phyloP scores from a whole-genome alignment of 2,797 vertebrate genomes.

The Rhynchonycteris naso region DNA sequence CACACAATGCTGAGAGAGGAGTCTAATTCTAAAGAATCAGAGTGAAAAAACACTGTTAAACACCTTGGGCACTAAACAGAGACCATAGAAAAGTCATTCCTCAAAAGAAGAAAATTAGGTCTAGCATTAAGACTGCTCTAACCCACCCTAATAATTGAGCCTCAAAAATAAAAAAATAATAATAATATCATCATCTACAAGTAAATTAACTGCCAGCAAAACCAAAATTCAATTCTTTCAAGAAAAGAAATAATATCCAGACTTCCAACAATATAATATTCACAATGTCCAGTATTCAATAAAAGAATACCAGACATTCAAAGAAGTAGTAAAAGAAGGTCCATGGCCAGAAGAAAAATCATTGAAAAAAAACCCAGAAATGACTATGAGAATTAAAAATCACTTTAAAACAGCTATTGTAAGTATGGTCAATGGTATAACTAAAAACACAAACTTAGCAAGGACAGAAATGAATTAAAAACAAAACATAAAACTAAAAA shows the following conservation, averaged over 20 bases:
- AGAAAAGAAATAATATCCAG: constrained; percentile 1
- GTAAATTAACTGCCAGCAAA: constrained; percentile 12
- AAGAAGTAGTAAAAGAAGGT: not conserved
- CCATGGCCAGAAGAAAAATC: not conserved
- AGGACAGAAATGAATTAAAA: not conserved
- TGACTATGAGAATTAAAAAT: not conserved
- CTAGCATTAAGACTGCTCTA: not conserved
- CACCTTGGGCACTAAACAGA: not conserved
- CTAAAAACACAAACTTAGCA: constrained; percentile 37
- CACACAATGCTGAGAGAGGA: not conserved
- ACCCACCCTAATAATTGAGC: not conserved
- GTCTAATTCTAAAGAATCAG: not conserved
- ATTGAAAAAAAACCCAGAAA: constrained; percentile 37
- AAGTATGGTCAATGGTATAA: constrained; percentile 18
- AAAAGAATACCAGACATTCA: not conserved
- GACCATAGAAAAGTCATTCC: not conserved
- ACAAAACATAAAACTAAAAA: not conserved
- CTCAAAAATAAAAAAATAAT: not conserved
- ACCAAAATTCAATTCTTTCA: constrained; percentile 18
- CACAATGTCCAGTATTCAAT: not conserved
- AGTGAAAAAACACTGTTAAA: not conserved
- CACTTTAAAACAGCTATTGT: constrained; percentile 12
- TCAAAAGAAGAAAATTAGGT: not conserved
- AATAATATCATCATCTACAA: not conserved
- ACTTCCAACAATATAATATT: not conserved